Percentiles rank a stretch among this genome's conserved stretches.
These are phyloP conservation scores for Amorpha juglandis DNA, from an alignment of 2,888 invertebrate species.

Conservation along the genomic window DNA sequence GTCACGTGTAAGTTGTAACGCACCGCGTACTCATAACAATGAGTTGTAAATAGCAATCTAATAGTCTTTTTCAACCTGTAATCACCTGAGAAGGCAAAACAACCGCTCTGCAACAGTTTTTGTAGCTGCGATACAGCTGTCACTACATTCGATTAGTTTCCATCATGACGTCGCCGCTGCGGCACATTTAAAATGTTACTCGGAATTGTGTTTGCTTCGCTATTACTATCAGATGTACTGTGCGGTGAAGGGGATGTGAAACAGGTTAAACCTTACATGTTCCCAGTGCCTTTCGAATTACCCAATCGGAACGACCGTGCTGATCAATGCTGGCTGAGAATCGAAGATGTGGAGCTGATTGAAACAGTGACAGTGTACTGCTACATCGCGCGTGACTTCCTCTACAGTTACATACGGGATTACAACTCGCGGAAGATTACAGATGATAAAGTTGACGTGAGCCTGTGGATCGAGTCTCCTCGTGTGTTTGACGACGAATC, in stretches of 20 bases:
- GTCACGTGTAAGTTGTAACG: constrained; percentile 39
- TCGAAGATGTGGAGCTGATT: constrained; percentile 71
- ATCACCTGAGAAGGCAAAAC: constrained; percentile 66
- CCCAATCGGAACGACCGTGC: constrained; percentile 74
- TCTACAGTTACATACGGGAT: constrained; percentile 64
- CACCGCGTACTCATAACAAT: constrained; percentile 50
- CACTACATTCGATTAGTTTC: constrained; percentile 69
- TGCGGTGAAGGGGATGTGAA: constrained; percentile 46
- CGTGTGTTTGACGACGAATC: constrained; percentile 47
- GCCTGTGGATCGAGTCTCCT: constrained; percentile 68
- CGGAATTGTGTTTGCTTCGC: constrained; percentile 47
- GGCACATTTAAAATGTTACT: constrained; percentile 79
- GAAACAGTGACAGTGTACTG: constrained; percentile 69
- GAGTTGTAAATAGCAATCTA: constrained; percentile 68
- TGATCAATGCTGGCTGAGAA: constrained; percentile 74
- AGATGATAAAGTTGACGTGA: constrained; percentile 71
- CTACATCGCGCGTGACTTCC: constrained; percentile 63
- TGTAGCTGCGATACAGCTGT: constrained; percentile 55
- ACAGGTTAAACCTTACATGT: constrained; percentile 53
- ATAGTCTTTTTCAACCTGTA: constrained; percentile 67
- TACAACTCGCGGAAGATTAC: constrained; percentile 72
- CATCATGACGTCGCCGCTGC: constrained; percentile 68
- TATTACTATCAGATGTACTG: constrained; percentile 45
- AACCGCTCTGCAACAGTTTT: constrained; percentile 65
- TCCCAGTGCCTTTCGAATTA: constrained; percentile 71